Base-by-base conservation (phyloP, 2,888 invertebrate genomes). In the Dolomedes plantarius region DNA sequence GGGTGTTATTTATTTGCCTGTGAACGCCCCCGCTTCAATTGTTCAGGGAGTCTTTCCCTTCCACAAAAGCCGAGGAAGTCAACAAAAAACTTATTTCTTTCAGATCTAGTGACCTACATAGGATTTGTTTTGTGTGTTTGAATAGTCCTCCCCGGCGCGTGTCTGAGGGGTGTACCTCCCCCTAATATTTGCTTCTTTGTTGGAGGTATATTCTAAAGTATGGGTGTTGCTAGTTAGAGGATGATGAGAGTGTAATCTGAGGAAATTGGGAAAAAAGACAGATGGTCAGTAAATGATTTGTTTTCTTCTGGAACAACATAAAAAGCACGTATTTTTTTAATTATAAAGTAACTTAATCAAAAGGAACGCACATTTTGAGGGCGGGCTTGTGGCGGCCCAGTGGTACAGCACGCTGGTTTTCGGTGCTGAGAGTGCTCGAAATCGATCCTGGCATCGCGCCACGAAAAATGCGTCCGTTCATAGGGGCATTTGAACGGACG, bases 41-140 rank as follows among this genome's bases (percentile, higher is more conserved):
- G 56, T 39, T 75, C 71, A 31, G n/a, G 1, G 23, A 56, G 23
- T 56, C 56, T 56, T 16, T 56, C 32, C 32, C 31, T 7, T 32
- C 67, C 11, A 31, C 31, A 36, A 36, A 36, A 31, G 31, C 64
- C 36, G n/a, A 74, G 74, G 74, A 81, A 81, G 62, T 69, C 31
- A 23, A 39, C 56, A 56, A 68, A 80, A 75, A 81, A 62, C 32
- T 67, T 68, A 46, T 64, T 82, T 76, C 65, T 82, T 71, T 76
- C 67, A 67, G 65, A 83, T 72, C 72, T 29, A 77, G 72, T 83
- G 83, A 83, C 83, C 83, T 83, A 83, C 72, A 72, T 83, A 72
- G 50, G 69, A 65, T 76, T 76, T 71, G 82, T 71, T 74, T 75
- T 27, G 71, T 68, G 69, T 31, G n/a, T 32, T 69, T 65, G 19